These are phyloP conservation scores for Melanotus villosus DNA, from an alignment of 2,888 invertebrate genomes.

Conservation along the genomic window DNA sequence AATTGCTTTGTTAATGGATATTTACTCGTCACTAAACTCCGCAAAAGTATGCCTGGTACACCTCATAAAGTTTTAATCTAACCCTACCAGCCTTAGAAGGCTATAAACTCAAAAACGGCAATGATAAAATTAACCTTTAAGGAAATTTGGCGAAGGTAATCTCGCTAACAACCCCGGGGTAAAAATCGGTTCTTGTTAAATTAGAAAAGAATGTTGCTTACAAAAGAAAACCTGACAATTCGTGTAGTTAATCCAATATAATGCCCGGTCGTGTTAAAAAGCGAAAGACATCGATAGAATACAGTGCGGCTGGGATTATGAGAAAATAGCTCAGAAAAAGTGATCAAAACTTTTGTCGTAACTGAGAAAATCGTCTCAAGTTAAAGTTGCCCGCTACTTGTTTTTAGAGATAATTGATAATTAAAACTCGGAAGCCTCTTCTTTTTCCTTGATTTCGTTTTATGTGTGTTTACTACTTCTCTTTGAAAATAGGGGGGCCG, in stretches of 20 bases:
- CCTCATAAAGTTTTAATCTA: too few relatives aligned
- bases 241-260: too few relatives aligned
- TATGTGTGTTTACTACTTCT: neutral
- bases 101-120: too few relatives aligned
- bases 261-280: neutral
- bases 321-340: conserved; percentile 2
- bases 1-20: neutral
- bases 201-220: too few relatives aligned
- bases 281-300: neutral
- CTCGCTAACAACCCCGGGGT: too few relatives aligned
- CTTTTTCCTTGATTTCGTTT: neutral
- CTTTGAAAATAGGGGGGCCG: too few relatives aligned
- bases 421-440: neutral
- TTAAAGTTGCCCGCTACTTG: neutral
- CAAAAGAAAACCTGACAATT: too few relatives aligned
- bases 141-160: too few relatives aligned
- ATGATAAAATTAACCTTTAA: too few relatives aligned
- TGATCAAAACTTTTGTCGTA: conserved; percentile 14
- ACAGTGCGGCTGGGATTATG: neutral
- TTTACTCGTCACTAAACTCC: neutral
- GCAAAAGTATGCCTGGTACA: too few relatives aligned
- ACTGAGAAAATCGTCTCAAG: neutral
- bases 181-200: too few relatives aligned
- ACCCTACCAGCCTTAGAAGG: too few relatives aligned
- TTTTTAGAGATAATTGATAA: conserved; percentile 16